Evolutionary conservation across 2,113 vertebrate species (phyloP).

Genomic region (Caretta caretta): DNA sequence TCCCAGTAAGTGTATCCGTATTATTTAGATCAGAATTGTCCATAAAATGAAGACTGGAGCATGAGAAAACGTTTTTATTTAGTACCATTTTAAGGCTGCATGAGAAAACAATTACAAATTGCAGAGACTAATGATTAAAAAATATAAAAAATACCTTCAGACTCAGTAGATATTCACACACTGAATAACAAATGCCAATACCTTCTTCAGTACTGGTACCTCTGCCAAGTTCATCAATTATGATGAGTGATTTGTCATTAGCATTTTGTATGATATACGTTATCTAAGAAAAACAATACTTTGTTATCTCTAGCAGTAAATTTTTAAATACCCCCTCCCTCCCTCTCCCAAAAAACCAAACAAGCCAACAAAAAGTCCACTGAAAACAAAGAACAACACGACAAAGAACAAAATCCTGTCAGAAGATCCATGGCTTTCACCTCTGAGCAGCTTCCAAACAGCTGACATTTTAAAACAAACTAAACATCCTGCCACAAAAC

Average conservation of each 20-base stretch:
- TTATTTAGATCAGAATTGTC: background rate
- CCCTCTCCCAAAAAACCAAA: background rate
- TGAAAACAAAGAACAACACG: background rate
- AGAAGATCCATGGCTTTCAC: background rate
- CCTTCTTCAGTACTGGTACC: slow-evolving; percentile 96
- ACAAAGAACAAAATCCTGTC: background rate
- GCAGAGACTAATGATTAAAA: slow-evolving; percentile 10
- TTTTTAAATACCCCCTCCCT: background rate
- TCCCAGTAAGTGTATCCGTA: accelerated
- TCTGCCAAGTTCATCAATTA: slow-evolving; percentile 97
- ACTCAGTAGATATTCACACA: slow-evolving; percentile 93
- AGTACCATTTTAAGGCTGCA: background rate
- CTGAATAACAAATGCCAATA: slow-evolving; percentile 92
- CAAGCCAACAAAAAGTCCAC: background rate
- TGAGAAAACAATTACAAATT: background rate
- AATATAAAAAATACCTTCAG: slow-evolving; percentile 86
- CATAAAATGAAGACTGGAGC: background rate
- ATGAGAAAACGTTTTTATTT: background rate
- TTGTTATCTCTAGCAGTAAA: slow-evolving; percentile 17
- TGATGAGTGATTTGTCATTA: slow-evolving; percentile 92
- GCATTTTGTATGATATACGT: slow-evolving; percentile 95
- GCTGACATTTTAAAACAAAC: background rate
- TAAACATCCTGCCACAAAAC: background rate
- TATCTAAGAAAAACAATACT: slow-evolving; percentile 82
- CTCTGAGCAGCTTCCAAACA: slow-evolving; percentile 24